Evolutionary conservation across 2,888 invertebrate genomes (phyloP).

Genomic region (Pollenia labialis): DNA sequence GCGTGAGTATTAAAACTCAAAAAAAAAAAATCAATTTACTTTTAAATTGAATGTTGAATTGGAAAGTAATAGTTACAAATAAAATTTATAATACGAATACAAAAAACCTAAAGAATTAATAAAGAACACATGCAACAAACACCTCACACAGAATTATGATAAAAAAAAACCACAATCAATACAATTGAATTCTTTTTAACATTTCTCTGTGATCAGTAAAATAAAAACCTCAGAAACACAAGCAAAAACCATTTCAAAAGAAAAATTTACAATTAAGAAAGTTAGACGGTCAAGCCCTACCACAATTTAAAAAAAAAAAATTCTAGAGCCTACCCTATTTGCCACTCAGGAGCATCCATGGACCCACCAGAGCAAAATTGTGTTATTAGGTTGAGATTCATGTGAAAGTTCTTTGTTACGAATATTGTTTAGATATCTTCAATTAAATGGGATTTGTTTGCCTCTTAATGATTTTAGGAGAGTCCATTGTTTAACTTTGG

Average conservation of each 20-base stretch:
- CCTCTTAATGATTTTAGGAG: too few species aligned
- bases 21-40: conserved; percentile 24
- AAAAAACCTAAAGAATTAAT: conserved; percentile 32
- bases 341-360: too few species aligned
- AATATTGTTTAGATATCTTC: too few species aligned
- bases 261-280: conserved; percentile 12
- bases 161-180: conserved; percentile 64
- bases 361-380: too few species aligned
- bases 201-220: not conserved
- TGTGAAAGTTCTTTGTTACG: too few species aligned
- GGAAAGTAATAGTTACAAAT: conserved; percentile 34
- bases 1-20: conserved; percentile 9
- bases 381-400: too few species aligned
- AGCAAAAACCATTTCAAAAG: conserved; percentile 31
- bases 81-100: not conserved
- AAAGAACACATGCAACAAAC: conserved; percentile 58
- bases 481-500: too few species aligned
- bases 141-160: conserved; percentile 40
- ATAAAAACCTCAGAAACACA: conserved; percentile 7
- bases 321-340: too few species aligned
- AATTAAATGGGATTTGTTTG: too few species aligned
- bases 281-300: too few species aligned
- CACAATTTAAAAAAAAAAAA: too few species aligned
- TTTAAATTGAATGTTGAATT: conserved; percentile 46
- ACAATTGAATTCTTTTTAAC: conserved; percentile 50